These are phyloP conservation scores for Dryomyza anilis DNA, from an alignment of 2,888 invertebrate species.

Conservation along the genomic window DNA sequence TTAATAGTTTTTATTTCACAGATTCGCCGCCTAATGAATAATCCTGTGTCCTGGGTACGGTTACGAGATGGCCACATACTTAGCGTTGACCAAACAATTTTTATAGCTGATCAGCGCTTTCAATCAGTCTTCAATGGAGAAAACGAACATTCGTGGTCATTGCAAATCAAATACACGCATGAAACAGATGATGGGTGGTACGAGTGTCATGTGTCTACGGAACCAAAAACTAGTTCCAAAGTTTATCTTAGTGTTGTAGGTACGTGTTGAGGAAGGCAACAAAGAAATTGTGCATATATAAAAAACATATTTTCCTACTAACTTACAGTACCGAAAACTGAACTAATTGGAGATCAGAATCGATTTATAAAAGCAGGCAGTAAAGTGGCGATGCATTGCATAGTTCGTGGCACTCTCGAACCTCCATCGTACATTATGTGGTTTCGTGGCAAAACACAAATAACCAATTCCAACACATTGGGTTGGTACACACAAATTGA, in stretches of 20 bases:
- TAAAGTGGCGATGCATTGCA: slow-evolving; percentile 84
- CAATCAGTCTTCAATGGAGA: slow-evolving; percentile 80
- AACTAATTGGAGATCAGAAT: slow-evolving; percentile 85
- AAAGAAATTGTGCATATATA: background rate
- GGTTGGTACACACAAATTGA: slow-evolving; percentile 60
- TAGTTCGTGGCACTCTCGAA: slow-evolving; percentile 86
- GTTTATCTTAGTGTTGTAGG: slow-evolving; percentile 88
- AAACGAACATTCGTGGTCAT: slow-evolving; percentile 82
- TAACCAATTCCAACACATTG: slow-evolving; percentile 53
- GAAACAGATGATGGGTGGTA: slow-evolving; percentile 85
- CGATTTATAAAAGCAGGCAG: slow-evolving; percentile 90
- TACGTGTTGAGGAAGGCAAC: slow-evolving; percentile 63
- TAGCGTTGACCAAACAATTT: slow-evolving; percentile 79
- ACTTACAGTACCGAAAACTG: slow-evolving; percentile 83
- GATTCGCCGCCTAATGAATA: slow-evolving; percentile 61
- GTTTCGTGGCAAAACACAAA: slow-evolving; percentile 70
- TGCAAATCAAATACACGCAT: slow-evolving; percentile 89
- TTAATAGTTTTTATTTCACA: slow-evolving; percentile 37
- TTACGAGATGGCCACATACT: slow-evolving; percentile 87
- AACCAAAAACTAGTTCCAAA: slow-evolving; percentile 92
- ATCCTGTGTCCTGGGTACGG: slow-evolving; percentile 90
- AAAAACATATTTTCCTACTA: background rate
- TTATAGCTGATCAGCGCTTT: slow-evolving; percentile 91
- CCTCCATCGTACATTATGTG: slow-evolving; percentile 92
- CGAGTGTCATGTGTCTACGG: slow-evolving; percentile 93